phyloP scores from a whole-genome alignment of 2,113 vertebrate genomes.

The Elephantulus edwardii region DNA sequence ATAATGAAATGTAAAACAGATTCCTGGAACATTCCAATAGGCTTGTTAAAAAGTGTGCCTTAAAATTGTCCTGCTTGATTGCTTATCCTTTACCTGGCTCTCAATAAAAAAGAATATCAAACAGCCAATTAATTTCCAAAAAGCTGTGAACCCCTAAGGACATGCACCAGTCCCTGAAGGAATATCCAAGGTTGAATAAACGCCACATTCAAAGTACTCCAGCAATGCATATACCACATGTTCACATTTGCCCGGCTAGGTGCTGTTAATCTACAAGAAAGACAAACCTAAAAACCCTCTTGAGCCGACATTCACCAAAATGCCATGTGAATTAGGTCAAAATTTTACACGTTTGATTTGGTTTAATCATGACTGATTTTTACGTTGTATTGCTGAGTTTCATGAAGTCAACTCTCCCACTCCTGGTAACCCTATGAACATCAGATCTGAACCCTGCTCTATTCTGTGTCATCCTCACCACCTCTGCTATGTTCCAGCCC shows the following conservation, averaged over 20 bases:
- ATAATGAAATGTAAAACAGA: conserved; percentile 49
- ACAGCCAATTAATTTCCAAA: conserved; percentile 47
- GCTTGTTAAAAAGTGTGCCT: too few species aligned
- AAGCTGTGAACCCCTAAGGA: background rate
- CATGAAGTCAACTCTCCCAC: too few species aligned
- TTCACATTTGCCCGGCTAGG: background rate
- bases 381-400: too few species aligned
- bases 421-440: too few species aligned
- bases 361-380: conserved; percentile 48
- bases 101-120: conserved; percentile 41
- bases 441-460: too few species aligned
- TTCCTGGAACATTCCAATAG: conserved; percentile 8
- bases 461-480: too few species aligned
- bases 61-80: conserved; percentile 3
- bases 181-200: background rate
- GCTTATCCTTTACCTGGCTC: conserved; percentile 40
- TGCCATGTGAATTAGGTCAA: conserved; percentile 5
- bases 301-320: conserved; percentile 21
- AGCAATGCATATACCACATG: background rate
- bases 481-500: too few species aligned
- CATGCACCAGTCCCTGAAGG: background rate
- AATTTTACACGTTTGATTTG: conserved; percentile 52
- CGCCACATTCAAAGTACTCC: background rate
- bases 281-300: conserved; percentile 5
- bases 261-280: background rate